Evolutionary conservation across 2,888 invertebrate species (phyloP).

Genomic region (Tyria jacobaeae): DNA sequence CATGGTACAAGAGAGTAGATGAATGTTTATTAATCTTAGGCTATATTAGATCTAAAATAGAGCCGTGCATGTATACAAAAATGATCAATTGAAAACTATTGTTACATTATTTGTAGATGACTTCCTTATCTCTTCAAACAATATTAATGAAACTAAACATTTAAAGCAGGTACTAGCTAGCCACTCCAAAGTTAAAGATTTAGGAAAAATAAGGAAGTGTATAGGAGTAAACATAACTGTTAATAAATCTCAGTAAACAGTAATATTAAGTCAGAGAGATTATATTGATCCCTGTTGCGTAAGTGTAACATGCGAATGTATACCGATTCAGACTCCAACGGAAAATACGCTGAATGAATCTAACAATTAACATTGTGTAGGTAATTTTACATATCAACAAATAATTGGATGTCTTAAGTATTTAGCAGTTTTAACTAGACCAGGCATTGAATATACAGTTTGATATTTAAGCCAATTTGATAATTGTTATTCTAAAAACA

Average conservation of each 20-base stretch:
- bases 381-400: conserved; percentile 8
- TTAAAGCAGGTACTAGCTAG: neutral
- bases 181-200: neutral
- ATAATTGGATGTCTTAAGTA: conserved; percentile 9
- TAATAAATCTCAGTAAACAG: conserved; percentile 12
- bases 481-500: conserved; percentile 16
- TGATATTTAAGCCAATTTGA: conserved; percentile 31
- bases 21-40: neutral
- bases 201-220: conserved; percentile 3
- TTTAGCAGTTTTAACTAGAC: conserved; percentile 11
- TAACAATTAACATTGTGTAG: neutral
- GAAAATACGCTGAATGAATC: conserved; percentile 9
- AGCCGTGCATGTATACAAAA: neutral
- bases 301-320: conserved; percentile 14
- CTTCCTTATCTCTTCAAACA: neutral
- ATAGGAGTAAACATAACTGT: neutral
- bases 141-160: neutral
- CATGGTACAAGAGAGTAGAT: neutral
- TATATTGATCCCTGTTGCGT: conserved; percentile 13
- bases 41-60: neutral
- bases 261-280: conserved; percentile 1
- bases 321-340: conserved; percentile 13
- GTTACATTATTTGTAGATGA: neutral
- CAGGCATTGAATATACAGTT: conserved; percentile 14
- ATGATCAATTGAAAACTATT: neutral